phyloP scores from a whole-genome alignment of 2,888 invertebrate genomes.

The Himalopsyche anomala region DNA sequence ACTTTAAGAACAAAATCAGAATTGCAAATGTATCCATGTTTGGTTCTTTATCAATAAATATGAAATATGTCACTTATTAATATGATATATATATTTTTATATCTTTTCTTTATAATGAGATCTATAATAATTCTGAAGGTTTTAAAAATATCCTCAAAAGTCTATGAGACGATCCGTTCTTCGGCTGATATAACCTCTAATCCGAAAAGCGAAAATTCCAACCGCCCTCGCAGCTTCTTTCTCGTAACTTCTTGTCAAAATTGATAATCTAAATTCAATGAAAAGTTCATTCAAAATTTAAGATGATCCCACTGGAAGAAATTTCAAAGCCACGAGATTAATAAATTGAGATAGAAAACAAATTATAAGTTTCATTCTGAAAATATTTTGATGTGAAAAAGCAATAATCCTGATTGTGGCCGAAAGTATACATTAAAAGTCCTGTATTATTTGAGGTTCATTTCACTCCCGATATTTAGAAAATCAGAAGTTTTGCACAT shows the following conservation, averaged over 20 bases:
- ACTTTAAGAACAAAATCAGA: no score
- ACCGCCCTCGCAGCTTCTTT: background rate
- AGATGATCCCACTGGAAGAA: background rate
- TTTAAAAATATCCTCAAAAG: background rate
- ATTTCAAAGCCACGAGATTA: conserved; percentile 22
- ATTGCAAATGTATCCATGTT: no score
- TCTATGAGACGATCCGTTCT: background rate
- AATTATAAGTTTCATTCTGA: conserved; percentile 5
- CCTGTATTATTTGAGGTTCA: no score
- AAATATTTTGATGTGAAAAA: no score
- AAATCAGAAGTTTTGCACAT: no score
- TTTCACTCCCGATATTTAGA: no score
- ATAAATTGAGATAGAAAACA: conserved; percentile 6
- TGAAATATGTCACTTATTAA: no score
- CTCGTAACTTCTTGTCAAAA: background rate
- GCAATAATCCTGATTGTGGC: no score
- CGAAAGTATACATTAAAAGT: no score
- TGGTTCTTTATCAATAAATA: no score
- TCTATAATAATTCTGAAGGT: background rate
- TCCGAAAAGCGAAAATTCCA: background rate
- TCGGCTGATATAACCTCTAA: background rate
- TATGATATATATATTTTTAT: no score
- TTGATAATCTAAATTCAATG: conserved; percentile 30
- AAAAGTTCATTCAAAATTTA: conserved; percentile 17
- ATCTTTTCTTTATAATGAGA: no score